These are phyloP conservation scores for Sebastes minor DNA, from an alignment of 2,797 vertebrate genomes.

Conservation along the genomic window DNA sequence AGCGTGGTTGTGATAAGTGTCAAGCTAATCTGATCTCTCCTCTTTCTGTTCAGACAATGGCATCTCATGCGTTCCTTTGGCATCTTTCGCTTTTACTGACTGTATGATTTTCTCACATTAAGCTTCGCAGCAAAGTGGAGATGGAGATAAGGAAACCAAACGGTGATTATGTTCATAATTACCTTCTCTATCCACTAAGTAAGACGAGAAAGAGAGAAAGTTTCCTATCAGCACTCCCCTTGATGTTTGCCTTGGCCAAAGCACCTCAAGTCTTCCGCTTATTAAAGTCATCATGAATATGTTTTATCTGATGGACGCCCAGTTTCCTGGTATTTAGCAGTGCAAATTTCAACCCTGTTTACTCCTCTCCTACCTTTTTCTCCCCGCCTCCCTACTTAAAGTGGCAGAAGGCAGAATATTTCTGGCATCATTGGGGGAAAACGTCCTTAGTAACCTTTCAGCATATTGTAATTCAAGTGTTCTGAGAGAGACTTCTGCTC, in stretches of 20 bases:
- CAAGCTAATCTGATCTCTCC: slow-evolving; percentile 65
- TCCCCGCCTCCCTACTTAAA: slow-evolving; percentile 22
- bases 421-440: too few species aligned
- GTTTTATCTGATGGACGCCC: slow-evolving; percentile 77
- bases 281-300: slow-evolving; percentile 82
- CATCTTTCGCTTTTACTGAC: slow-evolving; percentile 40
- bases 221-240: slow-evolving; percentile 80
- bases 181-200: slow-evolving; percentile 68
- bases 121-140: slow-evolving; percentile 59
- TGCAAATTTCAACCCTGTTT: slow-evolving; percentile 50
- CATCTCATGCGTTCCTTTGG: slow-evolving; percentile 61
- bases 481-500: too few species aligned
- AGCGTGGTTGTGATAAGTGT: slow-evolving; percentile 68
- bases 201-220: slow-evolving; percentile 34
- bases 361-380: slow-evolving; percentile 28
- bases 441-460: too few species aligned
- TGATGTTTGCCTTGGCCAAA: slow-evolving; percentile 84
- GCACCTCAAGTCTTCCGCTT: slow-evolving; percentile 71
- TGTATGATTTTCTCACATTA: slow-evolving; percentile 73
- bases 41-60: slow-evolving; percentile 55
- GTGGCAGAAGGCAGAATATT: too few species aligned
- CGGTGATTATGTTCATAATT: slow-evolving; percentile 75
- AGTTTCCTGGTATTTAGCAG: slow-evolving; percentile 80
- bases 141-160: slow-evolving; percentile 82
- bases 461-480: too few species aligned